Conservation (phyloP, 30 jellyfish, hydroid and myxozoan species). For the Chrysaora quinquecirrha region DNA sequence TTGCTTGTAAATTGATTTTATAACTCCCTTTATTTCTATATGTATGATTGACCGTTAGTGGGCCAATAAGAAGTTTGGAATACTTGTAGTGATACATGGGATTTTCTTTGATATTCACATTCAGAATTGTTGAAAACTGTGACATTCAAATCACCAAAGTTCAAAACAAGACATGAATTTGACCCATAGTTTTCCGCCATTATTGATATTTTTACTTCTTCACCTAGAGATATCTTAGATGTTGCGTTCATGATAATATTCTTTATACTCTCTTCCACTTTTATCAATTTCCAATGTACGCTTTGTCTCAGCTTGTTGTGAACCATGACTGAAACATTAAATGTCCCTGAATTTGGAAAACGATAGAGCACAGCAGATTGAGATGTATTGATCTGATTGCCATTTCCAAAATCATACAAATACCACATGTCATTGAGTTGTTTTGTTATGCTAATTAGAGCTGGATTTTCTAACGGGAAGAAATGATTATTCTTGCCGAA, state of each 20-base stretch:
- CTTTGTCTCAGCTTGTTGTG: constrained; percentile 59
- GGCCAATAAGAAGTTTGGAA: constrained; percentile 16
- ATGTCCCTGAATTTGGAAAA: constrained; percentile 70
- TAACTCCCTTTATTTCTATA: constrained; percentile 61
- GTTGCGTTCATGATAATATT: constrained; percentile 46
- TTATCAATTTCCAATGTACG: constrained; percentile 31
- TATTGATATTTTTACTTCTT: constrained; percentile 35
- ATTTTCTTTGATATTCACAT: constrained; percentile 24
- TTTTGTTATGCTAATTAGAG: constrained; percentile 59
- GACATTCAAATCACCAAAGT: constrained; percentile 75
- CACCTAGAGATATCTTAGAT: constrained; percentile 35
- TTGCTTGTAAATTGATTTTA: constrained; percentile 54
- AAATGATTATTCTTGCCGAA: constrained; percentile 39
- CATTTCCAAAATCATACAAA: constrained; percentile 66
- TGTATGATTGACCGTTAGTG: constrained; percentile 41
- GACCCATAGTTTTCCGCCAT: constrained; percentile 73
- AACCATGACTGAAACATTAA: constrained; percentile 52
- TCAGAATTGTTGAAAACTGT: constrained; percentile 51
- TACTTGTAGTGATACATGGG: constrained; percentile 11
- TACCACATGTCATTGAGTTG: constrained; percentile 82
- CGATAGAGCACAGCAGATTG: constrained; percentile 11
- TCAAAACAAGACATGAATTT: constrained; percentile 62
- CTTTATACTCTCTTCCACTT: constrained; percentile 52
- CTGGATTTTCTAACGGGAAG: constrained; percentile 63
- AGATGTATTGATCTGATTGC: constrained; percentile 36